A percentile compares a stretch with the other conserved stretches of the same genome.
phyloP scores from a whole-genome alignment of 2,888 invertebrate genomes.

The Lasioglossum zephyrum region DNA sequence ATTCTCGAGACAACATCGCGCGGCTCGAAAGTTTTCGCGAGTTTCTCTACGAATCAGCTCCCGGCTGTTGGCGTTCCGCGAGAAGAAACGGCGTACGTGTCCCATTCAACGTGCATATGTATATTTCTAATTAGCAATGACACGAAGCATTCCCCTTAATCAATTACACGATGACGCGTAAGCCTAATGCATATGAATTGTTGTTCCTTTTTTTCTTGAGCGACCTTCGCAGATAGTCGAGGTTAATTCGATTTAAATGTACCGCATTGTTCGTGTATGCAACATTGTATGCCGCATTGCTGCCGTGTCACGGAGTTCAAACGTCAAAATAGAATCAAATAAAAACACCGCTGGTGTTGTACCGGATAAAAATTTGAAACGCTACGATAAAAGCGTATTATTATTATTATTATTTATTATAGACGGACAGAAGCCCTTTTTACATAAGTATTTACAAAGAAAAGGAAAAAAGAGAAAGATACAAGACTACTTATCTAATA shows the following conservation, averaged over 20 bases:
- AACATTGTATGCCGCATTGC: neutral
- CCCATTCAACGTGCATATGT: constrained; percentile 24
- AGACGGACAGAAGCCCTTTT: too few species aligned
- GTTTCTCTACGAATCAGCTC: neutral
- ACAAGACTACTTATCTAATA: too few species aligned
- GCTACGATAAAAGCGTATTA: neutral
- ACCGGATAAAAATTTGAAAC: neutral
- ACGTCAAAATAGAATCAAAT: neutral
- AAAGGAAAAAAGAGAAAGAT: too few species aligned
- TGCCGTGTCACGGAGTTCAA: neutral
- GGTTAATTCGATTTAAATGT: constrained; percentile 15
- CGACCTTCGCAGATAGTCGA: neutral
- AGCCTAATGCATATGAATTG: neutral
- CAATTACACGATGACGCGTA: constrained; percentile 14
- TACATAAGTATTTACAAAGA: too few species aligned
- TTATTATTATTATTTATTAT: too few species aligned
- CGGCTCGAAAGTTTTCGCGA: constrained; percentile 16
- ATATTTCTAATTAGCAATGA: constrained; percentile 39
- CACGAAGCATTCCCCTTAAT: neutral
- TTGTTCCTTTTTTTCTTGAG: neutral
- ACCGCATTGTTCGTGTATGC: neutral
- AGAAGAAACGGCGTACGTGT: constrained; percentile 17
- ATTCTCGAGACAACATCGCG: neutral
- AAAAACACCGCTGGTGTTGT: neutral
- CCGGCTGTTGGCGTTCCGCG: neutral